Evolutionary conservation across 2,888 invertebrate species (phyloP).

Genomic region (Protodeltote pygarga): DNA sequence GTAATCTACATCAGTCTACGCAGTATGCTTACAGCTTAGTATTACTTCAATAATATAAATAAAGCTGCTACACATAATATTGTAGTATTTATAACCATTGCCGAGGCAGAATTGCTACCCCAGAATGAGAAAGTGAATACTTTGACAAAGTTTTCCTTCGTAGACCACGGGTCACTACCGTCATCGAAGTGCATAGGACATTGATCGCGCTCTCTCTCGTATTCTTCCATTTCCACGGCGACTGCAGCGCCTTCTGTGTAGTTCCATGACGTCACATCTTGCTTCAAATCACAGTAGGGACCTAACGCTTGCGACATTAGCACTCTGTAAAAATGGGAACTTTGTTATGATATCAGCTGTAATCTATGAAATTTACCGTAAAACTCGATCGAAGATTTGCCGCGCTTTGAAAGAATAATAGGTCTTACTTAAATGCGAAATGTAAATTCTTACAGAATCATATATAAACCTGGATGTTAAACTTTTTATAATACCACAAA

Average conservation of each 20-base stretch:
- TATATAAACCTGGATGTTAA: no score
- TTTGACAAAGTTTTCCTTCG: constrained; percentile 90
- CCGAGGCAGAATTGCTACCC: constrained; percentile 63
- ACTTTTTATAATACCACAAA: no score
- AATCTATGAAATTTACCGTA: no score
- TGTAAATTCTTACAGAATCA: no score
- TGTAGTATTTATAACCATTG: constrained; percentile 49
- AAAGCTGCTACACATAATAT: constrained; percentile 54
- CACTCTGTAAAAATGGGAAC: constrained; percentile 66
- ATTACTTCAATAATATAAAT: constrained; percentile 51
- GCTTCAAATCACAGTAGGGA: constrained; percentile 95
- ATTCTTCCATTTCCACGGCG: constrained; percentile 95
- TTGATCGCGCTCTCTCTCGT: constrained; percentile 97
- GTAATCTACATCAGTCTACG: constrained; percentile 43
- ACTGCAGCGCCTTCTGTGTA: constrained; percentile 97
- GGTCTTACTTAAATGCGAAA: no score
- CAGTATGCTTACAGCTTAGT: no score
- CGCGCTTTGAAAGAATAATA: no score
- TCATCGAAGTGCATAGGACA: constrained; percentile 99
- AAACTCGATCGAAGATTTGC: no score
- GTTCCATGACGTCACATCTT: constrained; percentile 96
- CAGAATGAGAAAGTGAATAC: constrained; percentile 87
- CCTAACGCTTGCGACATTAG: constrained; percentile 95
- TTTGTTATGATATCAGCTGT: constrained; percentile 1
- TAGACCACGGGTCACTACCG: constrained; percentile 94